Evolutionary conservation across 2,888 invertebrate genomes (phyloP).

Genomic region (Ernsta delagoae): DNA sequence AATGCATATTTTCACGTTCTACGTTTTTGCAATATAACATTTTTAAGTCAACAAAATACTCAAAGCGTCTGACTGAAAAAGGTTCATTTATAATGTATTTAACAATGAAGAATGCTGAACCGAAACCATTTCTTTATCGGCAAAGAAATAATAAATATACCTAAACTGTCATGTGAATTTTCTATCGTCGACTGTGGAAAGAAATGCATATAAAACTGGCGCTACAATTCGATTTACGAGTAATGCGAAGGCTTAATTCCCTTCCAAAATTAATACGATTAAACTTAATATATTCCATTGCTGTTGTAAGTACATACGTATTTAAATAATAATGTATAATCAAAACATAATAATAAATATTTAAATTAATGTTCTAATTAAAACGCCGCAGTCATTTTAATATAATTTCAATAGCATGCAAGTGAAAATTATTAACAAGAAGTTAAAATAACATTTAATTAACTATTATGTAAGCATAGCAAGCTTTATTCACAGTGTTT

Average conservation of each 20-base stretch:
- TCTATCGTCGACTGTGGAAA: constrained; percentile 13
- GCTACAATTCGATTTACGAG: constrained; percentile 44
- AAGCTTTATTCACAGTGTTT: neutral
- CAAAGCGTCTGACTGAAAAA: no score
- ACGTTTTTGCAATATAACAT: no score
- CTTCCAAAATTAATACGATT: constrained; percentile 43
- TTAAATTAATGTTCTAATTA: constrained; percentile 8
- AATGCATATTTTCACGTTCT: constrained; percentile 13
- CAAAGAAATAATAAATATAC: neutral
- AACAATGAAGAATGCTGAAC: neutral
- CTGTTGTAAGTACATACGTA: constrained; percentile 6
- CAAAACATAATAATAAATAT: constrained; percentile 19
- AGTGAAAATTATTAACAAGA: neutral
- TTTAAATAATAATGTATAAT: constrained; percentile 11
- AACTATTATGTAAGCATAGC: neutral
- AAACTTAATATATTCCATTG: constrained; percentile 54
- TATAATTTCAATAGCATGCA: neutral
- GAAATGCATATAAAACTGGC: constrained; percentile 29
- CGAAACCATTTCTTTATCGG: neutral
- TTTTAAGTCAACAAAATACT: no score
- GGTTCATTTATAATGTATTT: neutral
- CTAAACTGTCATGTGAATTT: constrained; percentile 10
- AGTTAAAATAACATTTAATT: constrained; percentile 4
- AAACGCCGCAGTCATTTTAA: neutral
- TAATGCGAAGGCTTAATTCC: constrained; percentile 55